Percentiles rank a stretch among this genome's conserved stretches.
These are phyloP conservation scores for Agrilus cyanescens DNA, from an alignment of 2,888 invertebrate genomes.

Conservation along the genomic window DNA sequence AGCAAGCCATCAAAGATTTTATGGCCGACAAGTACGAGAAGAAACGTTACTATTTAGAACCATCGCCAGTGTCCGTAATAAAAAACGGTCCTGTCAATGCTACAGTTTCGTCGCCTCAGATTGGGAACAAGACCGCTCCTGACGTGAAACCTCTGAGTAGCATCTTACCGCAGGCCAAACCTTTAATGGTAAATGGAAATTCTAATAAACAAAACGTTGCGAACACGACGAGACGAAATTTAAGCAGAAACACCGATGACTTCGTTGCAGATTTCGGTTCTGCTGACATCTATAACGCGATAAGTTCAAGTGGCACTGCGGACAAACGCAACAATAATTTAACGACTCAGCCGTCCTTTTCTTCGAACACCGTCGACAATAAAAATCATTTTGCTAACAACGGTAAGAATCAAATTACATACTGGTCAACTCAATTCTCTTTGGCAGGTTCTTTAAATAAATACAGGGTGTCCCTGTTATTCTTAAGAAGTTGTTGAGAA, in stretches of 20 bases:
- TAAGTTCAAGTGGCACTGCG: conserved; percentile 18
- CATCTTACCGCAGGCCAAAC: background rate
- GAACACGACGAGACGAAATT: conserved; percentile 10
- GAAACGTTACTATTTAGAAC: conserved; percentile 53
- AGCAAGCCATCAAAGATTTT: conserved; percentile 82
- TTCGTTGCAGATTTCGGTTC: conserved; percentile 63
- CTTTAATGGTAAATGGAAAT: background rate
- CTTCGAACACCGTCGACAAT: conserved; percentile 47
- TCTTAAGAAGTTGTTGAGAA: no score
- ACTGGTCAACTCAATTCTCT: no score
- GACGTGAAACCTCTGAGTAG: conserved; percentile 8
- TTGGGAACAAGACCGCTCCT: conserved; percentile 1
- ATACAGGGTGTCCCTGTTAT: no score
- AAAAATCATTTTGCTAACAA: conserved; percentile 51
- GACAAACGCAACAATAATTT: conserved; percentile 16
- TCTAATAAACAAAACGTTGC: conserved; percentile 15
- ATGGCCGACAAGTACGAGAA: conserved; percentile 93
- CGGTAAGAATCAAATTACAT: conserved; percentile 29
- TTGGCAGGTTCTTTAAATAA: no score
- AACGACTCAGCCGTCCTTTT: conserved; percentile 38
- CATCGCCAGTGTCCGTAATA: conserved; percentile 7
- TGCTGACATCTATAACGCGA: conserved; percentile 57
- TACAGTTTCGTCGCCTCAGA: conserved; percentile 1
- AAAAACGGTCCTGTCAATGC: background rate
- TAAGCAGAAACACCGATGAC: conserved; percentile 15